Evolutionary conservation across 1,140 invertebrate species (phyloP), one percentile per base, ranked within the genome.

Genomic region (Polypedilum pembai): DNA sequence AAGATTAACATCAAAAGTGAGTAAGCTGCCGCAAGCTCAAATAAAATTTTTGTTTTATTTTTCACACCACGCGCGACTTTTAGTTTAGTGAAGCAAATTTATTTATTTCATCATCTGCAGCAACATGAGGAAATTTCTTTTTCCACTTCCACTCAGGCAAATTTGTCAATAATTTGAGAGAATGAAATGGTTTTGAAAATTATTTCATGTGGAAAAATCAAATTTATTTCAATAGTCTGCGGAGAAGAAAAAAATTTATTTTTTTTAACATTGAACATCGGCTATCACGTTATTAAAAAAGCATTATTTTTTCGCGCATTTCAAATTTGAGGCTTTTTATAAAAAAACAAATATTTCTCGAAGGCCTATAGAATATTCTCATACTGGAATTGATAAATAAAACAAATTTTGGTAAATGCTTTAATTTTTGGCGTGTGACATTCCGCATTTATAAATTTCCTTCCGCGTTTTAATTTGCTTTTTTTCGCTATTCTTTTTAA

Each of bases 181-280:
- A 56, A 56, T 56, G 65, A 69, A 69, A 69, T 69, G 65, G 65
- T 69, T 69, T 69, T 12, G 65, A 69, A 69, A 69, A 69, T 20
- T 69, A 18, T 69, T 69, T 69, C 65, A 69, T 69, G 65, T 21
- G 65, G 65, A 69, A 69, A 69, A 2, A 69, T 21, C 65, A 69
- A 69, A 69, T 69, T 69, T 20, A 20, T 69, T 18, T 69, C 65
- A 69, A 69, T 69, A 56, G 45, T n/a, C n/a, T n/a, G 45, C 45
- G 45, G n/a, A 56, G 45, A 56, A 15, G 3, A 56, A 15, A 56
- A n/a, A 15, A 56, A 45, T 45, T 45, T 15, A 56, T 56, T 56
- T 56, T n/a, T n/a, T 56, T n/a, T 12, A 56, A 15, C n/a, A n/a
- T 56, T 12, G 12, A 12, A 12, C 45, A 33, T 33, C 24, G 24